Percentiles rank a stretch among this genome's conserved stretches.
phyloP scores from a whole-genome alignment of 2,797 vertebrate species.

The Lepidocolaptes lacrymiger region DNA sequence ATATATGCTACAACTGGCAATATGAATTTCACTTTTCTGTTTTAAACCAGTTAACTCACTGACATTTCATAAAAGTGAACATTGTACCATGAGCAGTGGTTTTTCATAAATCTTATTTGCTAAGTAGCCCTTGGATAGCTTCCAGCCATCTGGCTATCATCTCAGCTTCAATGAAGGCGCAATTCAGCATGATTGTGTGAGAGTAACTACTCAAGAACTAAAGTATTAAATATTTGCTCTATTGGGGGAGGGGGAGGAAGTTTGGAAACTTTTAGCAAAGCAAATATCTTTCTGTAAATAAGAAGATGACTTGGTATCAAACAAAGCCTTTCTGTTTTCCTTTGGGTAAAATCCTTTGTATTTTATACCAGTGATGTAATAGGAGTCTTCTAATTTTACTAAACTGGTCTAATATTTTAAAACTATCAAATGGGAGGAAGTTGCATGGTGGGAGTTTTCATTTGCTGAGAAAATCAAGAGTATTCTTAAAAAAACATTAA shows the following conservation, averaged over 20 bases:
- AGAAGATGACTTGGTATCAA: background rate
- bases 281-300: background rate
- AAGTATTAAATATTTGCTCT: background rate
- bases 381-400: background rate
- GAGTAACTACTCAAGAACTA: background rate
- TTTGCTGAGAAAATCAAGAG: background rate
- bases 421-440: background rate
- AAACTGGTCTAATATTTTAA: background rate
- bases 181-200: background rate
- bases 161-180: background rate
- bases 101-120: background rate
- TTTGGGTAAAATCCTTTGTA: background rate
- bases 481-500: background rate
- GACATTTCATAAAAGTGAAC: background rate
- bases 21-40: background rate
- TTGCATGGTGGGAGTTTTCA: background rate
- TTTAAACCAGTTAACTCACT: slow-evolving; percentile 4
- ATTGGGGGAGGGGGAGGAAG: rapidly evolving
- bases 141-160: background rate
- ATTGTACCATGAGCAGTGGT: background rate
- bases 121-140: background rate
- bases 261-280: background rate
- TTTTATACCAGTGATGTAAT: background rate
- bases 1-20: background rate
- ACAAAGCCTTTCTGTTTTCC: background rate